A percentile compares a stretch with the other conserved stretches of the same genome.
Conservation (phyloP, 2,797 vertebrate species). For the Cuculus canorus region DNA sequence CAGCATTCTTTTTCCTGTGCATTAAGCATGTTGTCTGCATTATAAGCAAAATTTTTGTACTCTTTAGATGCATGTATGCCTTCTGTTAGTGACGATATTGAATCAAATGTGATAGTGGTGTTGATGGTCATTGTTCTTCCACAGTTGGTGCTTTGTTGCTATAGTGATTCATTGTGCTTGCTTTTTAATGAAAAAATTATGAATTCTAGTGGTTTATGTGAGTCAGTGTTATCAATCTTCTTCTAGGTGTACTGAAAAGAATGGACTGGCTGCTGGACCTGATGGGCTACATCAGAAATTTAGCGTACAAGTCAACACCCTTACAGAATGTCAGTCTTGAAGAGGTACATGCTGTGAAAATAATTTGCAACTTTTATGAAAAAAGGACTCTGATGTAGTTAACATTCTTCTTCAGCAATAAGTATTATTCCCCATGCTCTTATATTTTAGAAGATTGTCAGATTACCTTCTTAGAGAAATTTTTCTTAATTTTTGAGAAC, state of each 20-base stretch:
- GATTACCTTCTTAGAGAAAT: background rate
- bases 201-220: background rate
- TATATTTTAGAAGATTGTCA: background rate
- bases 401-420: background rate
- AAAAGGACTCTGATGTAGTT: background rate
- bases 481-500: background rate
- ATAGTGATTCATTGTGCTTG: background rate
- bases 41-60: background rate
- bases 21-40: background rate
- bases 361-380: background rate
- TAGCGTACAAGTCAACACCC: constrained; percentile 77
- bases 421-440: background rate
- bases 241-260: constrained; percentile 86
- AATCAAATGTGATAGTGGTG: background rate
- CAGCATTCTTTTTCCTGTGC: background rate
- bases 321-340: constrained; percentile 69
- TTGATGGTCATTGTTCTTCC: background rate
- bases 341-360: constrained; percentile 77
- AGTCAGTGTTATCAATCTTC: background rate
- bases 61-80: background rate
- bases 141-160: background rate
- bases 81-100: background rate
- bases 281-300: constrained; percentile 91
- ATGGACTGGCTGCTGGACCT: constrained; percentile 94
- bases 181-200: constrained; percentile 5